Percentiles rank a stretch among this genome's conserved stretches.
Conservation (phyloP, 2,888 invertebrate genomes). For the Andrena minutula region DNA sequence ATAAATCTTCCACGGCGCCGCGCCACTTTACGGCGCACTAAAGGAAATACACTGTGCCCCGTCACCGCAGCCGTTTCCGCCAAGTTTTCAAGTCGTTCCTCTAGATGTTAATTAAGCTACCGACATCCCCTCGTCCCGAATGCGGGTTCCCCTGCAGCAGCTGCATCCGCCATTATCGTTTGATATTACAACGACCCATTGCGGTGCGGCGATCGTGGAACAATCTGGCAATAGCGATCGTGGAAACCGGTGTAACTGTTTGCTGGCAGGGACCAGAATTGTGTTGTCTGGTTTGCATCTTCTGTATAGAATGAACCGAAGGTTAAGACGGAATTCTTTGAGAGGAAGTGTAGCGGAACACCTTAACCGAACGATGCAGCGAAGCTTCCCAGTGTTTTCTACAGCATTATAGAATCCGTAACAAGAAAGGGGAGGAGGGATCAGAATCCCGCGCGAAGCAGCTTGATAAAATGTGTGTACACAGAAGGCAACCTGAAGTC, state of each 20-base stretch:
- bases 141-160: conserved; percentile 34
- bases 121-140: conserved; percentile 31
- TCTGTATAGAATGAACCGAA: background rate
- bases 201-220: conserved; percentile 47
- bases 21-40: conserved; percentile 23
- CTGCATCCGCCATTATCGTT: conserved; percentile 58
- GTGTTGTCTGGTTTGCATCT: background rate
- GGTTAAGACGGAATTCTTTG: no score
- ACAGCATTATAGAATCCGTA: background rate
- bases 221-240: conserved; percentile 28
- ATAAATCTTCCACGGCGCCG: conserved; percentile 14
- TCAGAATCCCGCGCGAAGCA: background rate
- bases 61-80: conserved; percentile 9
- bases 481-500: background rate
- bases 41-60: conserved; percentile 24
- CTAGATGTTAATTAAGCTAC: conserved; percentile 60
- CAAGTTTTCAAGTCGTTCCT: conserved; percentile 54
- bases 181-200: conserved; percentile 50
- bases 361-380: no score
- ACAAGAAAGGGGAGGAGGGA: background rate
- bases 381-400: conserved; percentile 2
- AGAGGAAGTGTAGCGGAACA: no score
- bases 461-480: conserved; percentile 4
- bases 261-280: no score
- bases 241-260: background rate